phyloP scores from a whole-genome alignment of 2,797 vertebrate species.

The Platyrinchus mystaceus region DNA sequence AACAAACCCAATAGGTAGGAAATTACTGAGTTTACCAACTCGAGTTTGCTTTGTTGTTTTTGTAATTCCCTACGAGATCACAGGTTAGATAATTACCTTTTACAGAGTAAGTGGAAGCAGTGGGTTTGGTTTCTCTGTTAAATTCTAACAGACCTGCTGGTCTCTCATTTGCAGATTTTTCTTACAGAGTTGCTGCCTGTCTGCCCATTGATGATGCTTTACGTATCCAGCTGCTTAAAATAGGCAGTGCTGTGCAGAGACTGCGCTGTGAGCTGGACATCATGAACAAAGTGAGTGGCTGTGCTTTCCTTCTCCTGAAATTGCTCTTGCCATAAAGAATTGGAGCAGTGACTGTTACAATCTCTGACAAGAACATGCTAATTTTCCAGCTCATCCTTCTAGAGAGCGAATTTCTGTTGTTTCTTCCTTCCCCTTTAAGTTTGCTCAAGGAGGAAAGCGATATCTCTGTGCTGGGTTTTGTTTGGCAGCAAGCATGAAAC shows the following conservation, averaged over 20 bases:
- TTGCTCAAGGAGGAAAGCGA: neutral
- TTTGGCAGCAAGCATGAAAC: neutral
- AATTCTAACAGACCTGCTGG: constrained; percentile 9
- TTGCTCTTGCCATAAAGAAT: neutral
- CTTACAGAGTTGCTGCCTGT: constrained; percentile 96
- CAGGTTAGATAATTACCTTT: neutral
- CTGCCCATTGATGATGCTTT: constrained; percentile 94
- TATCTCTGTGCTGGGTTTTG: neutral
- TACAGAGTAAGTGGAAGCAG: neutral
- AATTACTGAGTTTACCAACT: neutral
- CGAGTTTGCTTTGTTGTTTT: rapidly evolving
- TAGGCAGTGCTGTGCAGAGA: constrained; percentile 95
- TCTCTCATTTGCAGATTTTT: constrained; percentile 86
- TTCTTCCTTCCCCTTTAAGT: neutral
- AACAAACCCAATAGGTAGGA: constrained; percentile 90
- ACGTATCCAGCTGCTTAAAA: constrained; percentile 92
- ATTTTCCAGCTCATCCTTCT: neutral
- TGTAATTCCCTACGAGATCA: neutral
- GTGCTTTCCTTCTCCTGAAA: neutral
- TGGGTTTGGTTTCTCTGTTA: neutral
- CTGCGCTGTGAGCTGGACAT: constrained; percentile 97
- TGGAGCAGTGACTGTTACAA: rapidly evolving
- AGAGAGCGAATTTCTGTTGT: neutral
- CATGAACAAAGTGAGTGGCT: constrained; percentile 90
- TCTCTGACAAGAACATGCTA: rapidly evolving